Base-by-base conservation (phyloP, 2,797 vertebrate species). In the Gambusia yucatana region DNA sequence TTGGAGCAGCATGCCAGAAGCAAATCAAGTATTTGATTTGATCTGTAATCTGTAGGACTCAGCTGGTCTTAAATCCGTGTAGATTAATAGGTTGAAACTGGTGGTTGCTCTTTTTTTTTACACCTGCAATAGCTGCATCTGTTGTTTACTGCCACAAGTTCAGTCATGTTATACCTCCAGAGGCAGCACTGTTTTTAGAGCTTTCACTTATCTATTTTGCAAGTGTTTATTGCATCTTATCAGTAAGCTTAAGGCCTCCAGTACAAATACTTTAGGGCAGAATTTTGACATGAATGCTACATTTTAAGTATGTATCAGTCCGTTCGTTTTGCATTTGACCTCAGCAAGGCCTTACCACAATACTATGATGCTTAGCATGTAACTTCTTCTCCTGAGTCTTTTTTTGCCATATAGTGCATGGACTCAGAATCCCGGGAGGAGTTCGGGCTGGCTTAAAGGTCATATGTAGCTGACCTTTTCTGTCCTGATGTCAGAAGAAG, bases 1-100 rank as follows among this genome's bases (percentile, higher is more conserved):
- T 69, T 67, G 47, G 83, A 74, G 59, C 52, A 28, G n/a, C 50
- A 65, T 77, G 13, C 72, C 75, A 72, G 17, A 81, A 61, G 57
- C 77, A 78, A 61, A 77, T 69, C n/a, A 44, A 59, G 71, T 57
- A 69, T 77, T 87, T 79, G 80, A 81, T 83, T 79, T 79, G 44
- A 79, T 82, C 48, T 72, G 67, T 75, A 80, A 84, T 83, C 85
- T 73, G 63, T 75, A 44, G 70, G 48, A 77, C 73, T 86, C 69
- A 81, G 72, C 25, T 50, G n/a, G 43, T 48, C 73, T 73, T 59
- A 17, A 87, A 82, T 84, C 76, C 75, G 76, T 75, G 63, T 82
- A 76, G 55, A 76, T 61, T 74, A 36, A 79, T 41, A 4, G 55
- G 78, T 76, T 79, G 20, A 78, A 57, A 73, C 36, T 46, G 33